Conservation (phyloP, 2,797 vertebrate genomes). For the Eupleurogrammus muticus region DNA sequence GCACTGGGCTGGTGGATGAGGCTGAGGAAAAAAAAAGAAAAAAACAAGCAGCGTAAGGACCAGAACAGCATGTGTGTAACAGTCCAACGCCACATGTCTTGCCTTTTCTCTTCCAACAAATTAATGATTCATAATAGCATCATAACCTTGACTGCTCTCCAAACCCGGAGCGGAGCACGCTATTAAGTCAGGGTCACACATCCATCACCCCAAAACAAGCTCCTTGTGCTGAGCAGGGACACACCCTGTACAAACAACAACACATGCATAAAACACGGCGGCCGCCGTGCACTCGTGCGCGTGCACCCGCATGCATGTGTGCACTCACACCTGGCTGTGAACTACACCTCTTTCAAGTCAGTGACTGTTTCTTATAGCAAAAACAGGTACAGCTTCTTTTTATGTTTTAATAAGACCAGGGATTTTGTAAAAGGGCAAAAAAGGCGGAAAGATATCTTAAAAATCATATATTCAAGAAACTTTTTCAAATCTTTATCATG, state of each 20-base stretch:
- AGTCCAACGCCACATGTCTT: conserved; percentile 44
- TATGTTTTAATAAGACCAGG: conserved; percentile 19
- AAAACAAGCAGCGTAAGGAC: conserved; percentile 39
- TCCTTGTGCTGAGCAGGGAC: conserved; percentile 56
- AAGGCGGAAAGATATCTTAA: background rate
- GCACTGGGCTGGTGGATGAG: conserved; percentile 16
- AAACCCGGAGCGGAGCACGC: conserved; percentile 60
- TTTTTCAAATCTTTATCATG: conserved; percentile 24
- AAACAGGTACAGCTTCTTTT: conserved; percentile 43
- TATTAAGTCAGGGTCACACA: conserved; percentile 77
- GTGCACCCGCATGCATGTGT: conserved; percentile 8
- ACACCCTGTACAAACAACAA: conserved; percentile 73
- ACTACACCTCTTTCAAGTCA: conserved; percentile 43
- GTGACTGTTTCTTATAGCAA: conserved; percentile 34
- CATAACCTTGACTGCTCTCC: conserved; percentile 76
- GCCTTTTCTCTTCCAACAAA: conserved; percentile 53
- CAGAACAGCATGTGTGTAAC: conserved; percentile 27
- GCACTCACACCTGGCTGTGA: conserved; percentile 49
- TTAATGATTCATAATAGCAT: conserved; percentile 78
- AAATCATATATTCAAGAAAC: conserved; percentile 12
- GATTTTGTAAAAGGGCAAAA: conserved; percentile 8
- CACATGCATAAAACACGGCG: conserved; percentile 29
- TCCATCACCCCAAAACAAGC: conserved; percentile 74
- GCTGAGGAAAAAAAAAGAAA: background rate
- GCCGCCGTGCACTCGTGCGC: conserved; percentile 31